Base-by-base conservation (phyloP, 2,888 invertebrate species). In the Lymantria monacha region DNA sequence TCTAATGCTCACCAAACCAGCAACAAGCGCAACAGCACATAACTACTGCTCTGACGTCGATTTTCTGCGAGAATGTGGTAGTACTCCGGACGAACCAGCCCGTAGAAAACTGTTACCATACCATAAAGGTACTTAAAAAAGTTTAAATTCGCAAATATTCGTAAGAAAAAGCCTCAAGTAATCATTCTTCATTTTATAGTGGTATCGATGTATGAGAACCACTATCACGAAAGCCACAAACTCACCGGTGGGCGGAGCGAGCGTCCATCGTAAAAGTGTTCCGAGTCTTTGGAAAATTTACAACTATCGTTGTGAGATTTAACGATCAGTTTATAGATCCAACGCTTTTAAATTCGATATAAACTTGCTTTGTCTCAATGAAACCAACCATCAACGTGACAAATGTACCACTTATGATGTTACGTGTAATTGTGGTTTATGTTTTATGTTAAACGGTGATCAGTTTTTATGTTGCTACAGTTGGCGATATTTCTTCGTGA, bases 271-370 rank as follows among this genome's bases (percentile, higher is more conserved):
- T 89, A 90, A 89, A 88, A 83, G 73, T 76, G 74, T 54, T 71
- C 70, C 75, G 70, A 77, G 80, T 81, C 81, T 76, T 77, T 75
- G 74, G 83, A 73, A 85, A 83, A 90, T 90, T 89, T 89, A 90
- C 87, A 86, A 85, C 87, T 84, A 87, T 83, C 83, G 79, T 76
- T 75, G 76, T 76, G 82, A 85, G 86, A 88, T 88, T 90, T 90
- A 88, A 91, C 88, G 85, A 85, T 57, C 85, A 83, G 86, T 90
- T 89, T 90, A 90, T 88, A 85, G 89, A 87, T 85, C 81, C 76
- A 69, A 71, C 75, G 80, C 84, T 83, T 87, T 86, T 79, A 86
- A 88, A 82, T 81, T 80, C 81, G 76, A 76, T 84, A 81, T 85
- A 84, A 85, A 85, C 72, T 80, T 79, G 79, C 81, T 82, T 82